phyloP scores from a whole-genome alignment of 2,113 vertebrate genomes.

The Sphaerodactylus townsendi region DNA sequence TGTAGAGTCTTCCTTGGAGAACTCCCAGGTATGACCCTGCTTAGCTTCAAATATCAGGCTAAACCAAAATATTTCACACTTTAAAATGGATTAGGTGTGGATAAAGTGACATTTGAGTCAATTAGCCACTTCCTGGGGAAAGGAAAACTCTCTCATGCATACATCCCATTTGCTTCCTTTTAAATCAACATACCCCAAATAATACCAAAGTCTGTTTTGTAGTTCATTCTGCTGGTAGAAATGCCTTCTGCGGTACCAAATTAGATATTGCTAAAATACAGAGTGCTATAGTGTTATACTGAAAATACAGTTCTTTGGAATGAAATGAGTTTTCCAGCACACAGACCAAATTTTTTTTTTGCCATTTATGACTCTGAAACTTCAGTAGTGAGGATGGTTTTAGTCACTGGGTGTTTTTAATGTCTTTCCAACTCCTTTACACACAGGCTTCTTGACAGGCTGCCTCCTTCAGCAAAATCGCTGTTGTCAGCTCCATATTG shows the following conservation, averaged over 20 bases:
- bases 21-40: neutral
- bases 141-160: conserved; percentile 38
- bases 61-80: too few relatives aligned
- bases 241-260: conserved; percentile 3
- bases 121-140: conserved; percentile 48
- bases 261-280: neutral
- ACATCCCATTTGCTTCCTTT: conserved; percentile 7
- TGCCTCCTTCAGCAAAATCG: conserved; percentile 35
- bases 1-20: neutral
- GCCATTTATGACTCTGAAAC: conserved; percentile 38
- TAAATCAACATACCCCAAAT: conserved; percentile 33
- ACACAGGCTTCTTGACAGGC: conserved; percentile 27
- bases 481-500: conserved; percentile 20
- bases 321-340: neutral
- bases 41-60: conserved; percentile 1
- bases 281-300: neutral
- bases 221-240: neutral
- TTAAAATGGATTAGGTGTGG: neutral
- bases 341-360: too few relatives aligned
- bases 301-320: neutral
- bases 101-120: conserved; percentile 24
- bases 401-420: conserved; percentile 25
- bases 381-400: neutral
- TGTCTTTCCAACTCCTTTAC: conserved; percentile 40
- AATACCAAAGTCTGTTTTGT: neutral